phyloP scores from a whole-genome alignment of 1,140 invertebrate species.

The Mercenaria mercenaria region DNA sequence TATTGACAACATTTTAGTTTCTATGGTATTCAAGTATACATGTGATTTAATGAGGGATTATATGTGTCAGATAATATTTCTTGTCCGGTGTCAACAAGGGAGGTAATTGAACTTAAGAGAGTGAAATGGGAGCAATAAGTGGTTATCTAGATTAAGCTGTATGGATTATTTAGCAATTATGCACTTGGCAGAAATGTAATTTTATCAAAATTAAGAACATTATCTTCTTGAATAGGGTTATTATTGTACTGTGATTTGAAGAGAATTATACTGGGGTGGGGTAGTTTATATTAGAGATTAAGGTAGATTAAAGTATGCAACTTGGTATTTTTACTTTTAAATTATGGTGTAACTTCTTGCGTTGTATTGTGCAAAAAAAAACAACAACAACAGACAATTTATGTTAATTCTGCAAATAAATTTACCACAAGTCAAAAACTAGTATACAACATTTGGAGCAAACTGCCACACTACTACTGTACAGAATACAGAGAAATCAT shows the following conservation, averaged over 20 bases:
- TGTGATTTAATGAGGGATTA: background rate
- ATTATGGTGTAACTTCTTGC: background rate
- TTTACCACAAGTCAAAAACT: too few relatives aligned
- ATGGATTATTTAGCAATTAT: slow-evolving; percentile 21
- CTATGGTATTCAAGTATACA: background rate
- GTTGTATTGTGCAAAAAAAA: too few relatives aligned
- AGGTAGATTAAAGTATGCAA: background rate
- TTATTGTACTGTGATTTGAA: background rate
- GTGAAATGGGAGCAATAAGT: background rate
- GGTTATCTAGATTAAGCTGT: background rate
- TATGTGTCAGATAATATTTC: background rate
- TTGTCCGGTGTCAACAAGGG: background rate
- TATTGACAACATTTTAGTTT: slow-evolving; percentile 4
- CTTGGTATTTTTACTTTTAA: background rate
- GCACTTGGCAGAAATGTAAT: slow-evolving; percentile 5
- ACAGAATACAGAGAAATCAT: too few relatives aligned
- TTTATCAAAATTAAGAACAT: background rate
- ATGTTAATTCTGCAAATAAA: too few relatives aligned
- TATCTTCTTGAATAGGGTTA: background rate
- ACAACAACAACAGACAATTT: too few relatives aligned
- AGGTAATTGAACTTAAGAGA: background rate
- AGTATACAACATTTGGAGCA: too few relatives aligned
- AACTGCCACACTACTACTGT: too few relatives aligned
- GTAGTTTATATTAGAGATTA: background rate
- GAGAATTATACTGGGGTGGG: background rate